Evolutionary conservation across 1,140 invertebrate species (phyloP).

Genomic region (Gonioctena quinquepunctata): DNA sequence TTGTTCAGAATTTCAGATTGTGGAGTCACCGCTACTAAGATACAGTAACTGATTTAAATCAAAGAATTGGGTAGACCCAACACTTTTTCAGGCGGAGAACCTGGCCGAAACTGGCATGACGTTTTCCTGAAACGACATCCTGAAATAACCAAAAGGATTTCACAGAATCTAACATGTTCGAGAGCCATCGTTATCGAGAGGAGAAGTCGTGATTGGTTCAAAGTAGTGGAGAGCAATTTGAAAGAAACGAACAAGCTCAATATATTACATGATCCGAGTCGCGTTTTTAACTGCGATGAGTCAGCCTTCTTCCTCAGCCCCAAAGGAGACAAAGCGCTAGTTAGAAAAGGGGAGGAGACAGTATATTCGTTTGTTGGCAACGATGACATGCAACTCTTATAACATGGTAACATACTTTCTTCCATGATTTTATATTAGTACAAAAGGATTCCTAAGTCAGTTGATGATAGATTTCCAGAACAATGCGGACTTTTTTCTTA

Average conservation of each 20-base stretch:
- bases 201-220: background rate
- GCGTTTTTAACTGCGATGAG: background rate
- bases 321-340: background rate
- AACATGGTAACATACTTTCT: slow-evolving; percentile 29
- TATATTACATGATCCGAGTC: background rate
- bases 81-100: background rate
- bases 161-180: background rate
- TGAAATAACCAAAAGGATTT: background rate
- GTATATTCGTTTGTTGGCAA: background rate
- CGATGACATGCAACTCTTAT: slow-evolving; percentile 14
- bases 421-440: slow-evolving; percentile 54
- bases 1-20: too few species aligned
- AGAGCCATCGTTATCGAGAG: background rate
- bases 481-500: slow-evolving; percentile 48
- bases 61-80: background rate
- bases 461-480: slow-evolving; percentile 33
- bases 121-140: background rate
- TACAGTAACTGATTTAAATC: too few species aligned
- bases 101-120: background rate
- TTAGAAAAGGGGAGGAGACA: slow-evolving; percentile 1
- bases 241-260: background rate
- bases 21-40: too few species aligned
- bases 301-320: background rate
- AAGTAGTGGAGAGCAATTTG: background rate
- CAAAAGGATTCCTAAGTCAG: slow-evolving; percentile 37